Evolutionary conservation across 2,113 vertebrate genomes (phyloP).

Genomic region (Delphinus delphis): DNA sequence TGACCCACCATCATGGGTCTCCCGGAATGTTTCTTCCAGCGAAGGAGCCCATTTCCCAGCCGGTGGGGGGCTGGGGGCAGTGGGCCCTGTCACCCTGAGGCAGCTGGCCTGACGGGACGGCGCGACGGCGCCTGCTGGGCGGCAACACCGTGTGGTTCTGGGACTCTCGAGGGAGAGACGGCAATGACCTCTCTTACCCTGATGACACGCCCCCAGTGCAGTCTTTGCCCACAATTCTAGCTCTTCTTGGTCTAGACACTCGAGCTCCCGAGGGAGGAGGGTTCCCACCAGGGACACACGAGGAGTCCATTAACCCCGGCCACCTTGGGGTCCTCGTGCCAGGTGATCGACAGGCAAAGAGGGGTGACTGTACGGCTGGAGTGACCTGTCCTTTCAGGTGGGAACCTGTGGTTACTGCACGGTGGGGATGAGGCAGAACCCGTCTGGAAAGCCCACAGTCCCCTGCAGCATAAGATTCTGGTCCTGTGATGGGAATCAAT

Average conservation of each 20-base stretch:
- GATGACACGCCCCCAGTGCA: too few species aligned
- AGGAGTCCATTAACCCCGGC: neutral
- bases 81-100: neutral
- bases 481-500: neutral
- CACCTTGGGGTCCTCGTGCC: too few species aligned
- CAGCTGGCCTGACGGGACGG: accelerated
- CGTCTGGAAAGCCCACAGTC: neutral
- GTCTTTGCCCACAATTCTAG: neutral
- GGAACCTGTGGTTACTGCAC: neutral
- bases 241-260: neutral
- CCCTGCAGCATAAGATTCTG: neutral
- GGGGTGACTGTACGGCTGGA: neutral
- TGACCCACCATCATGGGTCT: neutral
- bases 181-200: neutral
- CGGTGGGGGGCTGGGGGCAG: accelerated
- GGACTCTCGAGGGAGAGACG: neutral
- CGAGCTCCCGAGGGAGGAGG: neutral
- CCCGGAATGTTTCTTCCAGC: neutral
- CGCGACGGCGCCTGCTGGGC: accelerated
- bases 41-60: neutral
- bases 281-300: neutral
- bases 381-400: accelerated
- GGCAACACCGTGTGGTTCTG: accelerated
- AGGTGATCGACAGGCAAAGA: neutral
- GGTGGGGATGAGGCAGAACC: too few species aligned